Evolutionary conservation across 1,140 invertebrate species (phyloP), one percentile per base, ranked within the genome.

Genomic region (Drosophila pandora): DNA sequence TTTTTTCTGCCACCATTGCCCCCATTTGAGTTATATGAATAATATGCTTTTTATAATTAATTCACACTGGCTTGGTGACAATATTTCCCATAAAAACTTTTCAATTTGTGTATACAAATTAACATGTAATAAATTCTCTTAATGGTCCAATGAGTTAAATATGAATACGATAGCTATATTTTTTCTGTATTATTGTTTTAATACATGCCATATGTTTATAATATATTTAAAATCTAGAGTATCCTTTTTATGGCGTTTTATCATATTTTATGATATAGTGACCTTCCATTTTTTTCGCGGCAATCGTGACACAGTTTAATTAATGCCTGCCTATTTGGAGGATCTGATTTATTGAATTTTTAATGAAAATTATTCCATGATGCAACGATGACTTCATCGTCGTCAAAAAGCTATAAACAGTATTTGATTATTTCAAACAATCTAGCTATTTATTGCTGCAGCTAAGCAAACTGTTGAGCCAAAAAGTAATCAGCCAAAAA

Each of bases 91-190:
- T 17, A 75, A 75, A 75, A 75, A 54, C 49, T 47, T 59, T 74
- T 75, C 54, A 65, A 60, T 75, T 76, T 55, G 21, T 57, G 41
- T 23, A 57, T 56, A 57, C 41, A 69, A 57, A 68, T 69, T 32
- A 68, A 57, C 63, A 49, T 39, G 49, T 49, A 43, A 75, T 75
- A 75, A 64, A 74, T 63, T 72, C 37, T 30, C 8, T 62, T 72
- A 39, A 54, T 71, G 41, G 22, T 32, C 55, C 17, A 39, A 8
- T 45, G 70, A 37, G 63, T 73, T 65, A 49, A 43, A 32, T 54
- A 54, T 65, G 41, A 57, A 59, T 37, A 52, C 10, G 0, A 17
- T 5, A 43, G 17, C 5, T 43, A 13, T 43, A 7, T 43, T 12
- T 13, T 7, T 7, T 12, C 3, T 41, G 41, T 28, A 43, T 21